Conservation (phyloP, 1,140 invertebrate genomes). For the Bombus confusus region DNA sequence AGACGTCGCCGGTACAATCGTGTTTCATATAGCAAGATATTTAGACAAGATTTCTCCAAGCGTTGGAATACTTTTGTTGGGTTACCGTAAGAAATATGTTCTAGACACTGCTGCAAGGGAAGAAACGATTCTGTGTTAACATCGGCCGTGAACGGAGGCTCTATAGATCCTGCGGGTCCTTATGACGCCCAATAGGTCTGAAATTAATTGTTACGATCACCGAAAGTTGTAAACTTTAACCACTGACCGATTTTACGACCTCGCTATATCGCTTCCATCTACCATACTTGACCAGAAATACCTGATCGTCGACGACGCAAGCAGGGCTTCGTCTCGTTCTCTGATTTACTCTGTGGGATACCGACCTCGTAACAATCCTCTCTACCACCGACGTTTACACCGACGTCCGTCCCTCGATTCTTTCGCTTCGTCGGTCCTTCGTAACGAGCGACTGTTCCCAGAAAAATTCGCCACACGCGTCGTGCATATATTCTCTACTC, state of each 20-base stretch:
- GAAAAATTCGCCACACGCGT: not conserved
- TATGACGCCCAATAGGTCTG: not conserved
- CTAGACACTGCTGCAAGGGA: too few relatives aligned
- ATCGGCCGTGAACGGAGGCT: not conserved
- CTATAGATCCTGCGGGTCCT: not conserved
- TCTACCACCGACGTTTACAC: slow-evolving; percentile 57
- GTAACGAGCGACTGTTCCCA: slow-evolving; percentile 5
- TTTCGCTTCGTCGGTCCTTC: slow-evolving; percentile 32
- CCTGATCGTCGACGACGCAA: slow-evolving; percentile 4
- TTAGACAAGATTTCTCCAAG: too few relatives aligned
- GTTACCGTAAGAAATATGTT: too few relatives aligned
- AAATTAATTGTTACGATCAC: not conserved
- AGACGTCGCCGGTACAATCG: too few relatives aligned
- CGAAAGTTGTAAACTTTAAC: not conserved
- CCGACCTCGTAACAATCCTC: slow-evolving; percentile 48
- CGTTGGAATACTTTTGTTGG: too few relatives aligned
- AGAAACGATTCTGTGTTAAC: not conserved
- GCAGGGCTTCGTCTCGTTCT: slow-evolving; percentile 19
- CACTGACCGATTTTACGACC: not conserved
- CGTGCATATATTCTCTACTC: fast-evolving
- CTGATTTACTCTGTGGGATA: slow-evolving; percentile 13
- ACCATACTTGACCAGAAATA: slow-evolving; percentile 7
- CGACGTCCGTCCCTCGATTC: slow-evolving; percentile 30
- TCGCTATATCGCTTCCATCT: not conserved
- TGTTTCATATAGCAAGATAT: too few relatives aligned